Percentiles rank a stretch among this genome's conserved stretches.
These are phyloP conservation scores for Diaphora mendica DNA, from an alignment of 2,888 invertebrate species.

Conservation along the genomic window DNA sequence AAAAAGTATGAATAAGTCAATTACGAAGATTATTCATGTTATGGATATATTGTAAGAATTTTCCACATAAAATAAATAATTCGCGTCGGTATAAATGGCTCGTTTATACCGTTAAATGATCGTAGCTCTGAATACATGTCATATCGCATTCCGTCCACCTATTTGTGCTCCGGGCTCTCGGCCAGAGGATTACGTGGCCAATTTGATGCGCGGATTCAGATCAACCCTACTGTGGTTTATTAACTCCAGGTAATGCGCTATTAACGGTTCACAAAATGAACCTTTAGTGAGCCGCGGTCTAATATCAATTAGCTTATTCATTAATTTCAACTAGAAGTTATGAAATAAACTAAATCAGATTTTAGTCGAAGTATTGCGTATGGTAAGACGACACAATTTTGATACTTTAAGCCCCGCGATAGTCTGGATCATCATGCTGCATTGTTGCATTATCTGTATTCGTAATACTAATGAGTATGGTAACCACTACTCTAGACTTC, in stretches of 20 bases:
- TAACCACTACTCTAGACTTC: too few species aligned
- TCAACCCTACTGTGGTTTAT: slow-evolving; percentile 40
- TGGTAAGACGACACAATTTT: not conserved
- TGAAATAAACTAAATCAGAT: not conserved
- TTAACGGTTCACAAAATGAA: slow-evolving; percentile 9
- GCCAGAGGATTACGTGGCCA: slow-evolving; percentile 53
- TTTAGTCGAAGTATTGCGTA: not conserved
- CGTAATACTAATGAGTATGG: too few species aligned
- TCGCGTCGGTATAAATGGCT: not conserved
- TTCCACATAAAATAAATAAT: too few species aligned
- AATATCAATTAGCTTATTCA: not conserved
- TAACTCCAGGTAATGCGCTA: slow-evolving; percentile 31
- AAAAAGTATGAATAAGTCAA: too few species aligned
- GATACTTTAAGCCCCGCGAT: not conserved
- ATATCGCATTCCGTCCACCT: slow-evolving; percentile 43
- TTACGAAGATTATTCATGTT: too few species aligned
- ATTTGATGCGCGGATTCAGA: slow-evolving; percentile 52
- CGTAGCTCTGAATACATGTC: slow-evolving; percentile 27
- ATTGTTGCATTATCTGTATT: too few species aligned
- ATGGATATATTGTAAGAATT: too few species aligned
- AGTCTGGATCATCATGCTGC: too few species aligned
- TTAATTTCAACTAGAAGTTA: not conserved
- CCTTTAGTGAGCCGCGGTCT: not conserved
- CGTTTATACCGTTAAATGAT: slow-evolving; percentile 10
- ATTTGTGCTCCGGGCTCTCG: slow-evolving; percentile 38